These are phyloP conservation scores for Antechinus stuartii DNA, from an alignment of 2,113 vertebrate species.

Conservation along the genomic window DNA sequence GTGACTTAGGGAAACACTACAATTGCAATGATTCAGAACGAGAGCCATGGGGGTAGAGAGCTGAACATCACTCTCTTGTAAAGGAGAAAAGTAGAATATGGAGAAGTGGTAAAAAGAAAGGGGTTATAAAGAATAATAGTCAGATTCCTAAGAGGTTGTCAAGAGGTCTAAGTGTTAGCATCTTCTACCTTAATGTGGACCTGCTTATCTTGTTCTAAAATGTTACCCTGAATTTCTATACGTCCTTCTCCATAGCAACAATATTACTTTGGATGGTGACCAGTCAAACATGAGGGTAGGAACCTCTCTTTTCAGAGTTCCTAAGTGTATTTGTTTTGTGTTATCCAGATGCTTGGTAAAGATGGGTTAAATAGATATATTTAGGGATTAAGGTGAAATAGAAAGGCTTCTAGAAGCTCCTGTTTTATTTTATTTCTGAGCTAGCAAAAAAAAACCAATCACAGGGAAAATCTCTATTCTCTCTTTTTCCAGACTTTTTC, in stretches of 20 bases:
- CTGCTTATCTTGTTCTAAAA: neutral
- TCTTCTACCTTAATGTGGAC: neutral
- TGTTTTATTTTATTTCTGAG: neutral
- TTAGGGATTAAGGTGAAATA: neutral
- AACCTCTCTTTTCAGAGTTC: neutral
- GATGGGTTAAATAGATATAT: neutral
- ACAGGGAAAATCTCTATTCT: neutral
- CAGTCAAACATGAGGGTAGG: neutral
- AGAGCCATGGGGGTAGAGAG: neutral
- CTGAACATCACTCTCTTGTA: constrained; percentile 33
- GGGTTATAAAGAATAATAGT: constrained; percentile 2
- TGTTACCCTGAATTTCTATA: neutral
- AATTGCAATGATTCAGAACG: constrained; percentile 38
- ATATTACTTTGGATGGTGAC: neutral
- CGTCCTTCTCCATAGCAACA: neutral
- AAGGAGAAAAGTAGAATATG: constrained; percentile 31
- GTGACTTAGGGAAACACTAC: constrained; percentile 12
- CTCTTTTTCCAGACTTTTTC: neutral
- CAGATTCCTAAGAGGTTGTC: constrained; percentile 21
- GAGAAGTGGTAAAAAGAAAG: neutral
- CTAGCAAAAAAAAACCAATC: neutral
- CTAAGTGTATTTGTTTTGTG: neutral
- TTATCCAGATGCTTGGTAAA: neutral
- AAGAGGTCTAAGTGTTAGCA: neutral
- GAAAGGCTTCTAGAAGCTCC: neutral